Base-by-base conservation (phyloP, 2,797 vertebrate genomes). In the Sitta carolinensis region DNA sequence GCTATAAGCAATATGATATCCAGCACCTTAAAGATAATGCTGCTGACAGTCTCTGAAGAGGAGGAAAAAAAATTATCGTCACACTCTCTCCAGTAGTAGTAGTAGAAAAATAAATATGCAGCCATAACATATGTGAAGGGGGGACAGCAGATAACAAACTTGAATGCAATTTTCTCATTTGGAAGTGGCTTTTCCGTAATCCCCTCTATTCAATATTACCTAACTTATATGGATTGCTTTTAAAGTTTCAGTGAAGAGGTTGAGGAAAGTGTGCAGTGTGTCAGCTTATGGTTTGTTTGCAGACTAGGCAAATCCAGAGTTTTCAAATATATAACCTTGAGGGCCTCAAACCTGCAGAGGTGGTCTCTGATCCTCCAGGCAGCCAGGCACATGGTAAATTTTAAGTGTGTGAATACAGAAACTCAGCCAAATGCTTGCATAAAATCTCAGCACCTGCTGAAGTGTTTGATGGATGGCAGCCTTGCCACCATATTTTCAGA, bases 361-460 rank as follows among this genome's bases (percentile, higher is more conserved):
- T 94, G 83, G 84, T 88, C 87, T 82, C 85, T 80, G 90, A 92
- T 92, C 73, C 84, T 94, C 87, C 68, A 84, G 77, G 90, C 81
- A 93, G 57, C 59, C 27, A 75, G 70, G 89, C 95, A 87, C 82
- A 50, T 61, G 92, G 84, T 68, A 90, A 83, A 91, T 82, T 90
- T 80, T 81, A 78, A 91, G 81, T 64, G 69, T 87, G 83, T 45
- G 87, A 89, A 82, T 69, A 90, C 40, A 82, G 78, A 73, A 89
- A 72, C 85, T 91, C 81, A 48, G 93, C 93, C 93, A 96, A 93
- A 59, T 68, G 83, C 92, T 93, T 93, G 95, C 83, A 90, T 78
- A 95, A 93, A 97, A 92, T 88, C 88, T 84, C 93, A 95, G 89
- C 89, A 96, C 91, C 91, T 96, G 94, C 95, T 96, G 91, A 95